Evolutionary conservation across 1,140 invertebrate genomes (phyloP).

Genomic region (Ephestia elutella): DNA sequence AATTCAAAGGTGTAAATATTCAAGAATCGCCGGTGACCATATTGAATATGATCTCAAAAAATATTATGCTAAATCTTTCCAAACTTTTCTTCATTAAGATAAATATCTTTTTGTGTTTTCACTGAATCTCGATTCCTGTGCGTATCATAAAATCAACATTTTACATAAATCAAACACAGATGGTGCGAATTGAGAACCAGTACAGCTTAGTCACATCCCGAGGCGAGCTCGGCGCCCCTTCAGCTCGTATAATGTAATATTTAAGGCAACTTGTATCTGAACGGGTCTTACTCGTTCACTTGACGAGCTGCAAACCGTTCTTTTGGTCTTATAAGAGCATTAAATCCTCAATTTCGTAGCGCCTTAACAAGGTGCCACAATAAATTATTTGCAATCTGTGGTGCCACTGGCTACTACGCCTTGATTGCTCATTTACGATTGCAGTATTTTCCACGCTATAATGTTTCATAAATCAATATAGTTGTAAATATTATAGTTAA

Average conservation of each 20-base stretch:
- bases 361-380: slow-evolving; percentile 24
- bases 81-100: neutral
- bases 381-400: slow-evolving; percentile 2
- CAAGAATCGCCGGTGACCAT: no score
- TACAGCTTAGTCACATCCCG: slow-evolving; percentile 26
- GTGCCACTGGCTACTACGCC: slow-evolving; percentile 6
- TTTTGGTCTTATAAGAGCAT: slow-evolving; percentile 11
- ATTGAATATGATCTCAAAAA: no score
- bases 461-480: no score
- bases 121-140: neutral
- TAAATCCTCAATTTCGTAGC: slow-evolving; percentile 19
- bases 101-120: neutral
- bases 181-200: slow-evolving; percentile 5
- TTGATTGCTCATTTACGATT: slow-evolving; percentile 8
- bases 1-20: no score
- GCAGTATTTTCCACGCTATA: neutral
- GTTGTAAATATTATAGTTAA: no score
- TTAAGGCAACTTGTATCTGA: slow-evolving; percentile 27
- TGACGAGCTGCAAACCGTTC: slow-evolving; percentile 24
- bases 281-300: slow-evolving; percentile 36
- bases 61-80: no score
- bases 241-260: slow-evolving; percentile 3
- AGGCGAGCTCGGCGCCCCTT: slow-evolving; percentile 23
- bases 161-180: slow-evolving; percentile 1
- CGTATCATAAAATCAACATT: neutral